A percentile compares a stretch with the other conserved stretches of the same genome.
phyloP scores from a whole-genome alignment of 2,888 invertebrate genomes.

The Bursaphelenchus okinawaensis region DNA sequence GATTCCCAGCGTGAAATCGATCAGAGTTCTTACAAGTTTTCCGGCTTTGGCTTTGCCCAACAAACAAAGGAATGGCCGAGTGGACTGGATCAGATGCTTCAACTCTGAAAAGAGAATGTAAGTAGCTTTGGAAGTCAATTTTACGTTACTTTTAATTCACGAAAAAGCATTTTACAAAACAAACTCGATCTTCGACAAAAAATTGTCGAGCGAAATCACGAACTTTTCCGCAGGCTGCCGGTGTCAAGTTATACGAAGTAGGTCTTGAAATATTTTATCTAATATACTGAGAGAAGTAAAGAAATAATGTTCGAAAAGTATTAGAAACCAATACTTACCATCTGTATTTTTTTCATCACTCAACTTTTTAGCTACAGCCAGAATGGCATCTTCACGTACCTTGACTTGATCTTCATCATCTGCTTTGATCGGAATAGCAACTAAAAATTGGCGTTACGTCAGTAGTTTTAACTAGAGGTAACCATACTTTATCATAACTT shows the following conservation, averaged over 20 bases:
- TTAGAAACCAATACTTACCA: conserved; percentile 10
- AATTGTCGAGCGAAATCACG: background rate
- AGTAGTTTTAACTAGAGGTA: too few relatives aligned
- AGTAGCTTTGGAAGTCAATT: too few relatives aligned
- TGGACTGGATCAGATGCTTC: conserved; percentile 78
- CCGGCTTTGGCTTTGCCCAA: conserved; percentile 98
- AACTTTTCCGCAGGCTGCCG: background rate
- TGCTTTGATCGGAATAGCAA: conserved; percentile 13
- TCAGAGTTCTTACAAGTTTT: conserved; percentile 87
- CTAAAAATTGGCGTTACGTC: conserved; percentile 1
- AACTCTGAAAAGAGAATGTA: conserved; percentile 60
- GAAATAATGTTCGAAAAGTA: background rate
- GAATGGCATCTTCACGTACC: conserved; percentile 82
- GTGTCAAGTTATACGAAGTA: too few relatives aligned
- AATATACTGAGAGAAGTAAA: too few relatives aligned
- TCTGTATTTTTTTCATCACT: conserved; percentile 68
- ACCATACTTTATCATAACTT: too few relatives aligned
- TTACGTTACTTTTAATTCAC: too few relatives aligned
- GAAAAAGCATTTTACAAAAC: background rate
- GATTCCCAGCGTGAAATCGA: conserved; percentile 92
- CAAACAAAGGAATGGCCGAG: conserved; percentile 82
- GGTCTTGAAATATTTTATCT: too few relatives aligned
- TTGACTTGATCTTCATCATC: conserved; percentile 77
- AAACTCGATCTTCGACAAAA: background rate
- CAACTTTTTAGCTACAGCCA: conserved; percentile 81